These are phyloP conservation scores for Acleris sparsana DNA, from an alignment of 2,888 invertebrate genomes.

Conservation along the genomic window DNA sequence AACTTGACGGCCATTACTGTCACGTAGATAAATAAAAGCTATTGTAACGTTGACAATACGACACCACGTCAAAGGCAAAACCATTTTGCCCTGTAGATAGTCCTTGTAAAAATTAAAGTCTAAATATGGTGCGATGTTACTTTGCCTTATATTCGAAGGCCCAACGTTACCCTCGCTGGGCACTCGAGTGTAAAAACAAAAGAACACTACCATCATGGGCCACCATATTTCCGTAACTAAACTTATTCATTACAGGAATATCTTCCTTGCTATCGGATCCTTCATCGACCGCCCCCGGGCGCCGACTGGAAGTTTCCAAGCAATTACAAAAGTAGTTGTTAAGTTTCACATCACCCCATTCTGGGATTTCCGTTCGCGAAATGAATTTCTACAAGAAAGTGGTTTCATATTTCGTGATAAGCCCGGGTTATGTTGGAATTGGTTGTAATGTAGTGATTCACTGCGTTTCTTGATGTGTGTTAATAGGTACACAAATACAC, in stretches of 20 bases:
- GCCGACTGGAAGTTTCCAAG: conserved; percentile 59
- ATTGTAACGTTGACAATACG: too few relatives aligned
- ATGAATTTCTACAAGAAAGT: conserved; percentile 61
- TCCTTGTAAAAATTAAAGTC: too few relatives aligned
- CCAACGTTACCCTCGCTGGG: too few relatives aligned
- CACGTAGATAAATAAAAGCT: too few relatives aligned
- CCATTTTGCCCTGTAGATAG: too few relatives aligned
- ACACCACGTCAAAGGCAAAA: too few relatives aligned
- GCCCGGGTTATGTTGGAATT: conserved; percentile 25
- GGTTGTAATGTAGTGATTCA: conserved; percentile 27
- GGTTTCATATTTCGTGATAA: conserved; percentile 42
- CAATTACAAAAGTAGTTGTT: conserved; percentile 75
- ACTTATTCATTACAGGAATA: conserved; percentile 23
- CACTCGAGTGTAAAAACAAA: too few relatives aligned
- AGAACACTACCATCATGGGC: too few relatives aligned
- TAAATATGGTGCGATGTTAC: too few relatives aligned
- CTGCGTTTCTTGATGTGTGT: not conserved
- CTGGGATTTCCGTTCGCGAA: conserved; percentile 62
- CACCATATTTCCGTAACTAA: not conserved
- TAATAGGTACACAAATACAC: too few relatives aligned
- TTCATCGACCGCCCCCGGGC: conserved; percentile 48
- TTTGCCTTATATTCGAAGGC: too few relatives aligned
- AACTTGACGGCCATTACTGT: too few relatives aligned
- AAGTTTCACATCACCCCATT: conserved; percentile 65
- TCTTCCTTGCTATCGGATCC: conserved; percentile 53